Conservation (phyloP, 2,888 invertebrate species). For the Diloba caeruleocephala region DNA sequence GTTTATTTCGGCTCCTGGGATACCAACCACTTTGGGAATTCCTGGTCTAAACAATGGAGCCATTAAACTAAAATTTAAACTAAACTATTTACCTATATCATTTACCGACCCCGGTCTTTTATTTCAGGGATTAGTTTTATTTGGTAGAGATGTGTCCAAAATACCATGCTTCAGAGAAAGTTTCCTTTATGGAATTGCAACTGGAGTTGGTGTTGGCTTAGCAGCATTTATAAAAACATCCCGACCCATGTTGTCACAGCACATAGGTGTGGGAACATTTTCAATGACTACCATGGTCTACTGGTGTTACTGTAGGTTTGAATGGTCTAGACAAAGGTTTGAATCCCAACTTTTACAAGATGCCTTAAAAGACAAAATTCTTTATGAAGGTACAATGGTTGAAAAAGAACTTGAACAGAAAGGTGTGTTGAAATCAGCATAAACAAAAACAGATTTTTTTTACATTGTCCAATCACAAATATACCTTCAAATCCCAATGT, state of each 20-base stretch:
- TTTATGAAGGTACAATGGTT: constrained; percentile 90
- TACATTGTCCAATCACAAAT: not conserved
- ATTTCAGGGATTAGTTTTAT: constrained; percentile 89
- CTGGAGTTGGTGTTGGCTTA: constrained; percentile 92
- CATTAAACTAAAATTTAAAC: not conserved
- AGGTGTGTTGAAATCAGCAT: constrained; percentile 79
- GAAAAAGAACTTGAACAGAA: constrained; percentile 84
- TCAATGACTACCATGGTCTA: constrained; percentile 90
- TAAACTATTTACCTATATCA: not conserved
- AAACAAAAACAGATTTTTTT: too few relatives aligned
- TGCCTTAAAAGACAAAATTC: constrained; percentile 89
- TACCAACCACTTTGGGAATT: too few relatives aligned
- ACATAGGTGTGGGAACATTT: constrained; percentile 91
- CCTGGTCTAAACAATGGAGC: too few relatives aligned
- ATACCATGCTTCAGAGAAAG: constrained; percentile 95
- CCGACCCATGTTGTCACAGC: constrained; percentile 89
- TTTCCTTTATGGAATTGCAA: constrained; percentile 92
- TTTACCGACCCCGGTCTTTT: not conserved
- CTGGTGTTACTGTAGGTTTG: constrained; percentile 92
- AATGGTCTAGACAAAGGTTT: constrained; percentile 91
- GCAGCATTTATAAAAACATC: constrained; percentile 93
- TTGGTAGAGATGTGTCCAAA: constrained; percentile 92
- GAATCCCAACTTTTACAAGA: constrained; percentile 90
- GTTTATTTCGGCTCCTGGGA: too few relatives aligned
- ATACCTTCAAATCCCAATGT: not conserved